Conservation (phyloP, 2,797 vertebrate genomes). For the Syndactyla subalaris region DNA sequence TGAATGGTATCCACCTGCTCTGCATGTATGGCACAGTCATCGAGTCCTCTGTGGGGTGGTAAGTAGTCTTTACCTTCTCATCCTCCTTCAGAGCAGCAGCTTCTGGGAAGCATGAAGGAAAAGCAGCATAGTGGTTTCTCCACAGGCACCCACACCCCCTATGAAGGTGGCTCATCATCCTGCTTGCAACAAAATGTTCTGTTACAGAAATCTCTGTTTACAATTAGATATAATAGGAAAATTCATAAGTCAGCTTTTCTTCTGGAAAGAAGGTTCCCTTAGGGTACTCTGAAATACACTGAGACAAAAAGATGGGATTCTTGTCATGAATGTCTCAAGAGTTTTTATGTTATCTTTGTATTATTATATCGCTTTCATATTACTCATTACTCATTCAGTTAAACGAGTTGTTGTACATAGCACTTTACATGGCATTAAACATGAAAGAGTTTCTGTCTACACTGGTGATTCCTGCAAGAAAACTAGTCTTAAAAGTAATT, state of each 20-base stretch:
- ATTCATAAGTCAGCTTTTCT: background rate
- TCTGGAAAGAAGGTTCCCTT: background rate
- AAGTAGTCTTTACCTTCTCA: background rate
- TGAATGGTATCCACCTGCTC: background rate
- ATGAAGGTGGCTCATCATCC: background rate
- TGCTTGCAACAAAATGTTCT: background rate
- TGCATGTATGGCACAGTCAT: background rate
- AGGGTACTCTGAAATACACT: background rate
- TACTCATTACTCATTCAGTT: background rate
- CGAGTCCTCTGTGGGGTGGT: background rate
- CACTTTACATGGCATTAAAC: background rate
- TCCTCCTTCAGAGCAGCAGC: background rate
- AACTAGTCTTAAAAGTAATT: background rate
- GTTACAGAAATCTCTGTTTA: background rate
- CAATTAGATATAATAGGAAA: background rate
- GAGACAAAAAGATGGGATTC: background rate
- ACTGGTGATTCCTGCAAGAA: background rate
- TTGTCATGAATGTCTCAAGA: background rate
- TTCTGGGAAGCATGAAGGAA: background rate
- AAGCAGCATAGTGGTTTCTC: background rate
- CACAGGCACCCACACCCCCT: rapidly evolving
- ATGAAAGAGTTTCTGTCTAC: background rate
- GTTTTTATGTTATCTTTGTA: background rate
- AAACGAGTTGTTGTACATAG: background rate
- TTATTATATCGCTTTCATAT: background rate